These are phyloP conservation scores for Molanna angustata DNA, from an alignment of 2,888 invertebrate genomes.

Conservation along the genomic window DNA sequence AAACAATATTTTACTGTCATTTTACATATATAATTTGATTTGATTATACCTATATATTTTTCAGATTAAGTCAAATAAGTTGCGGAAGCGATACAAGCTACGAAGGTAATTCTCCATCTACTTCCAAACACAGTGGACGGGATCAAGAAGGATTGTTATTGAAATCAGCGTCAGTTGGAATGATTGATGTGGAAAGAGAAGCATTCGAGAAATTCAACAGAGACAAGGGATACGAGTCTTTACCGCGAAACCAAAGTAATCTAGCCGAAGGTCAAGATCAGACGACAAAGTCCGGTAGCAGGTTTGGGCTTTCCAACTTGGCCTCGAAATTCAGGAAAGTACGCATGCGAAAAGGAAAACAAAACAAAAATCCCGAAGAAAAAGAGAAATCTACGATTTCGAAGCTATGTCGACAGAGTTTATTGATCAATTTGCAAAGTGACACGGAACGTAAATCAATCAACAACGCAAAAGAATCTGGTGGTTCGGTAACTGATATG, in stretches of 20 bases:
- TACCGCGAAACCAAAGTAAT: constrained; percentile 42
- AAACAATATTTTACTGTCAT: too few species aligned
- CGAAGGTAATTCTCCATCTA: constrained; percentile 35
- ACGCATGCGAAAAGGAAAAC: constrained; percentile 46
- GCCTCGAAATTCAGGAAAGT: constrained; percentile 60
- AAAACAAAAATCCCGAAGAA: constrained; percentile 34
- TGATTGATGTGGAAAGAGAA: constrained; percentile 66
- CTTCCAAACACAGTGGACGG: constrained; percentile 37
- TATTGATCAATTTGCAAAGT: constrained; percentile 56
- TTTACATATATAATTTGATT: too few species aligned
- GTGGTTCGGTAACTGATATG: constrained; percentile 28
- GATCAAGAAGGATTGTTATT: constrained; percentile 50
- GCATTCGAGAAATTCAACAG: constrained; percentile 58
- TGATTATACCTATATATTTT: too few species aligned
- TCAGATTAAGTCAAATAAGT: constrained; percentile 59
- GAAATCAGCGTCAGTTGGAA: constrained; percentile 75
- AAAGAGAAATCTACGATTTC: constrained; percentile 61
- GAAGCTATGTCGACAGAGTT: constrained; percentile 70
- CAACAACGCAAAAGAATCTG: constrained; percentile 10
- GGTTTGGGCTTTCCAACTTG: constrained; percentile 54
- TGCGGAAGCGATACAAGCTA: constrained; percentile 60
- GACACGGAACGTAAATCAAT: background rate
- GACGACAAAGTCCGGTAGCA: constrained; percentile 34
- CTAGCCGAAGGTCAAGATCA: constrained; percentile 8
- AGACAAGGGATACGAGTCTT: constrained; percentile 52